These are phyloP conservation scores for Mico argentatus DNA, from an alignment of 2,797 vertebrate genomes.

Conservation along the genomic window DNA sequence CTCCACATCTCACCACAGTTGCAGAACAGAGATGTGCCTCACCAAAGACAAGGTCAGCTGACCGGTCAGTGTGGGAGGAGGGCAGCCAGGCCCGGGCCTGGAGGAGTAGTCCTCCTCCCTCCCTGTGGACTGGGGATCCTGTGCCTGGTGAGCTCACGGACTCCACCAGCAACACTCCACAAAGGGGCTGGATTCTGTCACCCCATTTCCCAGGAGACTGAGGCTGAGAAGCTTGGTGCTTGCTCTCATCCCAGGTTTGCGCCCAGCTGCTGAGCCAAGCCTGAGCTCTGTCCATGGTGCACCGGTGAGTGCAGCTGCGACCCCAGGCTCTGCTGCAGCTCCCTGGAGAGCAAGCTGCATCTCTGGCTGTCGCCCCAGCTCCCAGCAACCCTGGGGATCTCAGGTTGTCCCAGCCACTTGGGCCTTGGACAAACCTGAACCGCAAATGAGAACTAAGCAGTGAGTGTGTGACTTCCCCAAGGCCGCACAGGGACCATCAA, in stretches of 20 bases:
- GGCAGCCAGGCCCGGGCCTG: neutral
- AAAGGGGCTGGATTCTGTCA: neutral
- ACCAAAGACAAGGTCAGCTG: neutral
- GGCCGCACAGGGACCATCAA: neutral
- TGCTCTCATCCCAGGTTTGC: neutral
- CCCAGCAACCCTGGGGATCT: neutral
- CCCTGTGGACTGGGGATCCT: neutral
- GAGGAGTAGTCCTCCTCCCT: neutral
- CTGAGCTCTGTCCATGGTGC: neutral
- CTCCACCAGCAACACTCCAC: neutral
- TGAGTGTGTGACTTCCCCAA: neutral
- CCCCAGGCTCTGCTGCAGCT: neutral
- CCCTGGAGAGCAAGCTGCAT: neutral
- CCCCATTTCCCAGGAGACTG: neutral
- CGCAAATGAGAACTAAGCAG: neutral
- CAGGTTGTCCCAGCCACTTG: neutral
- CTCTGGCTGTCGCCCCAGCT: neutral
- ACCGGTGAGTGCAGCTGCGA: neutral
- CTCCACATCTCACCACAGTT: fast-evolving
- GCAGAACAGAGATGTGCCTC: neutral
- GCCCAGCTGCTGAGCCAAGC: neutral
- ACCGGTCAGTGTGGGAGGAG: neutral
- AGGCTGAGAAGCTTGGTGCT: neutral
- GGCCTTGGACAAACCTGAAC: neutral
- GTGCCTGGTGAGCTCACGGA: neutral